phyloP scores from a whole-genome alignment of 2,888 invertebrate species.

The Acanthosepion pharaonis region DNA sequence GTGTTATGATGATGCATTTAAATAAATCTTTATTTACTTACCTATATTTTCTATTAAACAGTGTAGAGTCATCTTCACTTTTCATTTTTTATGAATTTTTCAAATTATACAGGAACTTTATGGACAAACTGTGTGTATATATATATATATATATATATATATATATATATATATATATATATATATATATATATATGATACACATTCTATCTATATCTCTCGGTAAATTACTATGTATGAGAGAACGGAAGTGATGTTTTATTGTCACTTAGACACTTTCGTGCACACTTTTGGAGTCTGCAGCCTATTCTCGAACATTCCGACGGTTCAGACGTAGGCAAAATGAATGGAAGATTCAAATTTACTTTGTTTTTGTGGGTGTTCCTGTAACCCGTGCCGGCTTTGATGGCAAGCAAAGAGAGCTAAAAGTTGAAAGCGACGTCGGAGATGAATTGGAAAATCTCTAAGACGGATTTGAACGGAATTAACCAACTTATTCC shows the following conservation, averaged over 20 bases:
- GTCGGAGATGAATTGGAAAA: constrained; percentile 21
- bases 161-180: neutral
- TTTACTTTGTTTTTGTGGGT: neutral
- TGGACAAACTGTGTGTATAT: no score
- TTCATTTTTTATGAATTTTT: no score
- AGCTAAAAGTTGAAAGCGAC: neutral
- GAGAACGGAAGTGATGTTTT: no score
- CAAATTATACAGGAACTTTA: no score
- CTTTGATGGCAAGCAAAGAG: neutral
- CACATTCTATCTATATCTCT: neutral
- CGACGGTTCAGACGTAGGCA: neutral
- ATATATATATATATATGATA: neutral
- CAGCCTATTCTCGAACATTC: neutral
- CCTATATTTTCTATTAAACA: no score
- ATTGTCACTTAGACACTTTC: no score
- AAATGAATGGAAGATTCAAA: neutral
- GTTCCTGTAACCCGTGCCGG: neutral
- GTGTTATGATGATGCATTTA: no score
- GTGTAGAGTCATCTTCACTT: no score
- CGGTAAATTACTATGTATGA: neutral
- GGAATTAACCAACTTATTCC: neutral
- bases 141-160: neutral
- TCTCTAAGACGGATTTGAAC: neutral
- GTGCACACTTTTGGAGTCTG: neutral
- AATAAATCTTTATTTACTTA: no score